These are phyloP conservation scores for Vireo altiloquus DNA, from an alignment of 2,113 vertebrate genomes.

Conservation along the genomic window DNA sequence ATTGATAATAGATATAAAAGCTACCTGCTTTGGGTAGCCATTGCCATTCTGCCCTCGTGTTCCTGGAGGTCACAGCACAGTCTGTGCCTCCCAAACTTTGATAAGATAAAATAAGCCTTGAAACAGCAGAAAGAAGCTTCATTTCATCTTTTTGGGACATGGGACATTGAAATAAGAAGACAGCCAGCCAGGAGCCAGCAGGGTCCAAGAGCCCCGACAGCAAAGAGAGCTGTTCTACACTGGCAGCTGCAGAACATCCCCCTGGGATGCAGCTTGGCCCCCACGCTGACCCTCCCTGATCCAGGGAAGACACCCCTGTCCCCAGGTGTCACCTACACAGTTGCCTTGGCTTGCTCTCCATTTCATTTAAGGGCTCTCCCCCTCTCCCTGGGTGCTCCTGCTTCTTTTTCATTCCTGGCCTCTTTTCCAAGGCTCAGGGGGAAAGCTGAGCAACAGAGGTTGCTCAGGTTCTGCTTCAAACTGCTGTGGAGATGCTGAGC, in stretches of 20 bases:
- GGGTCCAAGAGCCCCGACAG: too few relatives aligned
- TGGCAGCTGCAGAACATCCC: background rate
- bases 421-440: background rate
- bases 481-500: background rate
- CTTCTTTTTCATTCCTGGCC: background rate
- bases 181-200: too few relatives aligned
- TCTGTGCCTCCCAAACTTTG: too few relatives aligned
- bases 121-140: too few relatives aligned
- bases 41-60: too few relatives aligned
- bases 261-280: background rate
- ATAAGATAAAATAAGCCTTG: too few relatives aligned
- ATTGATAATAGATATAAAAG: too few relatives aligned
- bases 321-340: background rate
- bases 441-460: background rate
- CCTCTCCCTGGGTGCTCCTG: background rate
- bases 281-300: accelerated
- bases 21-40: too few relatives aligned
- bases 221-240: background rate
- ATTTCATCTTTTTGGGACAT: too few relatives aligned
- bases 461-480: background rate
- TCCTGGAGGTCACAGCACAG: too few relatives aligned
- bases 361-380: background rate
- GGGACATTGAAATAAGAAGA: too few relatives aligned
- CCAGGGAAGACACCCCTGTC: accelerated
- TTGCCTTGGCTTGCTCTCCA: accelerated